Evolutionary conservation across 2,113 vertebrate species (phyloP), one percentile per base, ranked within the genome.

Genomic region (Mugil cephalus): DNA sequence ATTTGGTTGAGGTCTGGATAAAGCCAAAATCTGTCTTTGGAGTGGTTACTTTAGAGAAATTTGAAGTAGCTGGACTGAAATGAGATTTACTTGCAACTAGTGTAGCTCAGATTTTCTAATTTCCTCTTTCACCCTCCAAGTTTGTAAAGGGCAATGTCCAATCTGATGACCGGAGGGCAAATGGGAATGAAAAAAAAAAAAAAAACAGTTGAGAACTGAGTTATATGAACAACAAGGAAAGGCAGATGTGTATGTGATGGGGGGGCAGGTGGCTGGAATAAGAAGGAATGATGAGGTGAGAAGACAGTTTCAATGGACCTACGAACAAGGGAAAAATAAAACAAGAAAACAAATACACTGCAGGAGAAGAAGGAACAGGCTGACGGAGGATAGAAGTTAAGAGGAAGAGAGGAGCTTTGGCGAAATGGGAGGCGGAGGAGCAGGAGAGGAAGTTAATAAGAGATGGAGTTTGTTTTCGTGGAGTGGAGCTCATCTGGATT

Each of bases 401-500:
- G 10, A 39, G 30, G 42, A 55, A 38, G 42, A 43, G 13, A 59
- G n/a, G 11, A 34, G 24, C 52, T 43, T 11, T 3, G 11, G 7
- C 38, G 55, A 59, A 38, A 68, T 68, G 50, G 11, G 59, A 47
- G 54, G 63, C 39, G 34, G 55, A 61, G 11, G 43, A 46, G 19
- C 17, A 46, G 19, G 48, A 71, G 45, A 61, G 61, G 51, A 69
- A 53, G 69, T 68, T 56, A 84, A 82, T 77, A 70, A 87, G 61
- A 80, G 61, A 83, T 80, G 69, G 74, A 62, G 47, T 58, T 78
- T 50, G 21, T 42, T 53, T 63, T 70, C 50, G 52, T 71, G 61
- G 69, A 72, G 48, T 48, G 19, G 30, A 48, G 56, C 58, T 82
- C 77, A 82, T 84, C 80, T 79, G 74, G 63, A 84, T 73, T 73